Conservation (phyloP, 2,113 vertebrate species). For the Perccottus glenii region DNA sequence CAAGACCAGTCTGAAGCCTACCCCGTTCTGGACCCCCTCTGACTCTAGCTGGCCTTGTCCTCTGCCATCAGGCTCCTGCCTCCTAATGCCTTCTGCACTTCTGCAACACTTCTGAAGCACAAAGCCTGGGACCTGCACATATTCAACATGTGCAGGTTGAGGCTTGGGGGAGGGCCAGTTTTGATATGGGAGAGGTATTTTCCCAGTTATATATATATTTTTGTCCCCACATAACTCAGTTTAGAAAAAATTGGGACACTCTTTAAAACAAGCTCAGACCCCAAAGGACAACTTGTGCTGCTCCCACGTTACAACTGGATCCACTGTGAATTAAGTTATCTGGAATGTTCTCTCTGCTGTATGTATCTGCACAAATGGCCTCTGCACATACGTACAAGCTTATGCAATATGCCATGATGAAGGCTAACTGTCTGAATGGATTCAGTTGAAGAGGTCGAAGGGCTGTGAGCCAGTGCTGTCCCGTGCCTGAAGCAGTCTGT, state of each 20-base stretch:
- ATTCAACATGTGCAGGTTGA: slow-evolving; percentile 40
- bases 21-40: slow-evolving; percentile 28
- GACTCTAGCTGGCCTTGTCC: slow-evolving; percentile 52
- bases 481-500: slow-evolving; percentile 57
- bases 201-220: slow-evolving; percentile 30
- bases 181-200: slow-evolving; percentile 41
- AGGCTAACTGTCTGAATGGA: slow-evolving; percentile 60
- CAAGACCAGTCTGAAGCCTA: slow-evolving; percentile 36
- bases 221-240: slow-evolving; percentile 46
- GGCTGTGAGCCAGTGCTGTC: slow-evolving; percentile 64
- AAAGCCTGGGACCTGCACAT: slow-evolving; percentile 62
- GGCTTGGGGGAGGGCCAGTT: slow-evolving; percentile 50
- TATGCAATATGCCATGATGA: slow-evolving; percentile 79
- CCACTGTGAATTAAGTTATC: slow-evolving; percentile 83
- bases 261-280: slow-evolving; percentile 75
- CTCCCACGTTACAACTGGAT: slow-evolving; percentile 81
- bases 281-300: slow-evolving; percentile 84
- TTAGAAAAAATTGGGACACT: slow-evolving; percentile 59
- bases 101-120: slow-evolving; percentile 77
- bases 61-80: slow-evolving; percentile 61
- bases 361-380: slow-evolving; percentile 64
- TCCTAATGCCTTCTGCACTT: slow-evolving; percentile 76
- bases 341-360: slow-evolving; percentile 76
- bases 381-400: slow-evolving; percentile 69
- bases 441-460: slow-evolving; percentile 51